These are phyloP conservation scores for Trichonephila clavata DNA, from an alignment of 1,140 invertebrate species.

Conservation along the genomic window DNA sequence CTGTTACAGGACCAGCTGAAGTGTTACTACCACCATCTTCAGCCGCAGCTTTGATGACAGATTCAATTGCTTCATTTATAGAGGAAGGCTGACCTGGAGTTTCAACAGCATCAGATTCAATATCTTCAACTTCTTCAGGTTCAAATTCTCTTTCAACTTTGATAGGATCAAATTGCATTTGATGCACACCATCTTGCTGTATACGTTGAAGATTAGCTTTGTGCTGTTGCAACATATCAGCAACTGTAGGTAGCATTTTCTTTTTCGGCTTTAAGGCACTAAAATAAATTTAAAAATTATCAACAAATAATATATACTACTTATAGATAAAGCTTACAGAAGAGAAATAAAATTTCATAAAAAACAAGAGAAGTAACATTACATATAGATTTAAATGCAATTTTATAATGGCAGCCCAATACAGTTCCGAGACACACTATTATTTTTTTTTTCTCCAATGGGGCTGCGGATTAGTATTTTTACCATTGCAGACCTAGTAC, in stretches of 20 bases:
- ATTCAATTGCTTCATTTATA: slow-evolving; percentile 83
- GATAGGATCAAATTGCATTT: slow-evolving; percentile 69
- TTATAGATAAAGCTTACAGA: too few relatives aligned
- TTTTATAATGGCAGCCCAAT: too few relatives aligned
- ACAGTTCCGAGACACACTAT: too few relatives aligned
- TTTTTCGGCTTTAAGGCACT: slow-evolving; percentile 78
- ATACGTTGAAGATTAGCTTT: slow-evolving; percentile 79
- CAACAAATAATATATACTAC: too few relatives aligned
- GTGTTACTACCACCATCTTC: slow-evolving; percentile 81
- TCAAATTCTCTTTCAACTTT: slow-evolving; percentile 61
- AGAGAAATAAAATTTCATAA: too few relatives aligned
- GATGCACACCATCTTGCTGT: slow-evolving; percentile 79
- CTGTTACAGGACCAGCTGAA: slow-evolving; percentile 80
- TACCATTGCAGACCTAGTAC: too few relatives aligned
- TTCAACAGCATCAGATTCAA: neutral
- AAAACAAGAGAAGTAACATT: too few relatives aligned
- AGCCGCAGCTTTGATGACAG: slow-evolving; percentile 83
- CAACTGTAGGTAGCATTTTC: slow-evolving; percentile 77
- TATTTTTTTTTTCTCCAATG: too few relatives aligned
- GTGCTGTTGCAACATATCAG: slow-evolving; percentile 76
- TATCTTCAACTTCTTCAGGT: slow-evolving; percentile 60
- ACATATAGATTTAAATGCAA: neutral
- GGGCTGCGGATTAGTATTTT: too few relatives aligned
- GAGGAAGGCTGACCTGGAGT: slow-evolving; percentile 66
- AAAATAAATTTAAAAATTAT: neutral